Percentiles rank a stretch among this genome's conserved stretches.
Evolutionary conservation across 2,888 invertebrate species (phyloP).

Genomic region (Blastobasis adustella): DNA sequence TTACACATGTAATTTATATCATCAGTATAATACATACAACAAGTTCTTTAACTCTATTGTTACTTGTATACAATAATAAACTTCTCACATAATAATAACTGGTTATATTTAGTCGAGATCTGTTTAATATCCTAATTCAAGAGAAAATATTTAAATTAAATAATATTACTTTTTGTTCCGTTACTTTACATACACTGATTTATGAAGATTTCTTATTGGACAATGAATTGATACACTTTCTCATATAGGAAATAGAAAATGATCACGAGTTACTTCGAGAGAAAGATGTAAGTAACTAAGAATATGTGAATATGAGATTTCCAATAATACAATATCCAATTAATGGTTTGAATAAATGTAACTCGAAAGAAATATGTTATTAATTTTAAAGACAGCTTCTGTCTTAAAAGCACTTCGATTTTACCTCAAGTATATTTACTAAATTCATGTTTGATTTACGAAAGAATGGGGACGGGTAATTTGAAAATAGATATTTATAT

Average conservation of each 20-base stretch:
- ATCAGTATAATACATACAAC: slow-evolving; percentile 63
- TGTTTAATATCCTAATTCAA: slow-evolving; percentile 50
- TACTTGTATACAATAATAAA: slow-evolving; percentile 73
- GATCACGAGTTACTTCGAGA: too few relatives aligned
- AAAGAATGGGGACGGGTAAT: slow-evolving; percentile 47
- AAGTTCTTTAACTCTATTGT: slow-evolving; percentile 65
- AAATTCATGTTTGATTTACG: slow-evolving; percentile 27
- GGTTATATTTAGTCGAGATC: slow-evolving; percentile 59
- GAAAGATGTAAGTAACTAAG: too few relatives aligned
- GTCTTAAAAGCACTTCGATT: slow-evolving; percentile 63
- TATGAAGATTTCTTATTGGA: slow-evolving; percentile 28
- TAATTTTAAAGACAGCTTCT: slow-evolving; percentile 57
- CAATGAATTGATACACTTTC: slow-evolving; percentile 44
- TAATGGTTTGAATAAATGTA: too few relatives aligned
- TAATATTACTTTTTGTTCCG: slow-evolving; percentile 18
- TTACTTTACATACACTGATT: slow-evolving; percentile 35
- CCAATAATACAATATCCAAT: too few relatives aligned
- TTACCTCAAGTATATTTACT: slow-evolving; percentile 28
- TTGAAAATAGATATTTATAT: slow-evolving; percentile 1
- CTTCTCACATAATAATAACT: slow-evolving; percentile 70
- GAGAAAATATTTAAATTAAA: slow-evolving; percentile 39
- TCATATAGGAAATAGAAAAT: background rate
- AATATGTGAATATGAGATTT: too few relatives aligned
- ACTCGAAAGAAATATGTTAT: too few relatives aligned
- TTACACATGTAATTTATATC: slow-evolving; percentile 67